A percentile compares a stretch with the other conserved stretches of the same genome.
Conservation (phyloP, 2,797 vertebrate species). For the Paedocypris micromegethes region DNA sequence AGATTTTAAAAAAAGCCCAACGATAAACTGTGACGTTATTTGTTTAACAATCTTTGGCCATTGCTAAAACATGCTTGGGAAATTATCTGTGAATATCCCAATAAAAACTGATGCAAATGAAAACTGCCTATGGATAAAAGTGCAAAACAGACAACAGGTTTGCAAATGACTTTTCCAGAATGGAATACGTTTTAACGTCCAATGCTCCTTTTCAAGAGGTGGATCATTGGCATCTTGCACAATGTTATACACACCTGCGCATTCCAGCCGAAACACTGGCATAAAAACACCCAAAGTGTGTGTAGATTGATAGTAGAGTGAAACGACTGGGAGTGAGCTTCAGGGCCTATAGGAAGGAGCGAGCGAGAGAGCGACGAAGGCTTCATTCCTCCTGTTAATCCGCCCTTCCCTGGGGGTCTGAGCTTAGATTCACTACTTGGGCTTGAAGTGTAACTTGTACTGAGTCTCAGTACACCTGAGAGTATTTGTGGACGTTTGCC, state of each 20-base stretch:
- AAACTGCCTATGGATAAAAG: too few species aligned
- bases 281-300: background rate
- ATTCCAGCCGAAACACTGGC: background rate
- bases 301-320: too few species aligned
- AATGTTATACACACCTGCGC: background rate
- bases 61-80: too few species aligned
- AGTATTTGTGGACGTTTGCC: background rate
- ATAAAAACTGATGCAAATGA: too few species aligned
- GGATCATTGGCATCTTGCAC: background rate
- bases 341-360: constrained; percentile 12
- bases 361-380: constrained; percentile 19
- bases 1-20: background rate
- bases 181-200: too few species aligned
- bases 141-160: too few species aligned
- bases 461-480: background rate
- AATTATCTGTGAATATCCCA: too few species aligned
- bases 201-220: too few species aligned
- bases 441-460: constrained; percentile 6
- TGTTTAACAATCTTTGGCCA: too few species aligned
- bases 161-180: too few species aligned
- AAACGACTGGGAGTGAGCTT: constrained; percentile 20
- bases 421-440: constrained; percentile 19
- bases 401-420: constrained; percentile 22
- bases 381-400: constrained; percentile 16
- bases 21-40: too few species aligned